Base-by-base conservation (phyloP, 1,140 invertebrate genomes). In the Apis cerana region DNA sequence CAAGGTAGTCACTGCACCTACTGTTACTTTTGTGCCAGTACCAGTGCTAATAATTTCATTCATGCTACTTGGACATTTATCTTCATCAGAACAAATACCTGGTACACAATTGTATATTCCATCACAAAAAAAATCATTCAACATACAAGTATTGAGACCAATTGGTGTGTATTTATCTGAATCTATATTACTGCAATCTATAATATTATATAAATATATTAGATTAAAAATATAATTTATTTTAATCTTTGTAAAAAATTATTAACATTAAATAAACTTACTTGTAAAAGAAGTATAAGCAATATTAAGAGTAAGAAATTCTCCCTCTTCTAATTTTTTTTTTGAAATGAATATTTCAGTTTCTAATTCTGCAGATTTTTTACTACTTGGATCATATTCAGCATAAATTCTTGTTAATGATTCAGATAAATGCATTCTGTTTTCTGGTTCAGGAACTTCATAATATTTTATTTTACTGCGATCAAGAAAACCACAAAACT, bases 1-100 rank as follows among this genome's bases (percentile, higher is more conserved):
- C 75, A 93, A 91, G 19, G 91, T 91, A 10, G 92, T 92, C 23
- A 94, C 92, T 1, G 93, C 92, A 19, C 91, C 92, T 0, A 94
- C 86, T 10, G 92, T 94, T 56, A 94, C 91, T 85, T 92, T 94
- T 0, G 93, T 92, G 27, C 92, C 91, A 2, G 85, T 92, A 13
- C 89, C 90, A 59, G 90, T 85, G 61, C 88, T 91, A 2, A 85
- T 71, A 8, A 90, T 85, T 23, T 86, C 79, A n/a, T 77, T 64
- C 11, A 52, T 58, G 75, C 52, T 74, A 9, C 62, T 70, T 8
- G 43, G 15, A 85, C 94, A 94, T 71, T 90, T 80, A 0, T 52
- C 69, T 59, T 94, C 93, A 76, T 94, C 94, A 0, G 74, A 54
- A 52, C 93, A 94, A 3, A 91, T 80, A 61, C 69, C 64, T 17